These are phyloP conservation scores for Loxodonta africana DNA, from an alignment of 2,113 vertebrate species.

Conservation along the genomic window DNA sequence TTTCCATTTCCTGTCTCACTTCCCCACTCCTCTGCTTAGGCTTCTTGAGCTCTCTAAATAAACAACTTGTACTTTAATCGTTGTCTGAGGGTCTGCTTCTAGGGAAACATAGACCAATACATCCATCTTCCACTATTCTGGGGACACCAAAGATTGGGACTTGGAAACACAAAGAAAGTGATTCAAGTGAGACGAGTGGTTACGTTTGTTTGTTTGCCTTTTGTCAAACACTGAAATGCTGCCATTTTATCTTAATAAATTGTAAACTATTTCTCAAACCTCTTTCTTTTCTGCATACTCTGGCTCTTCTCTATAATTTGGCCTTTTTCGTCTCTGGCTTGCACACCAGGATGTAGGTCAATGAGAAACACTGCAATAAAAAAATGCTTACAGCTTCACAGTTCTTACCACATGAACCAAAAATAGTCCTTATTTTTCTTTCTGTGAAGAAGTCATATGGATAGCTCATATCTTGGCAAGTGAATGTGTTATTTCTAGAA, in stretches of 20 bases:
- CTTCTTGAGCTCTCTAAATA: constrained; percentile 26
- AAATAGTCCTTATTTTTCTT: not conserved
- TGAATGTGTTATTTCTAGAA: constrained; percentile 32
- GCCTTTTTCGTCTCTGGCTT: not conserved
- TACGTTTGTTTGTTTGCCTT: not conserved
- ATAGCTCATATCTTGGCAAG: not conserved
- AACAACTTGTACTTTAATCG: not conserved
- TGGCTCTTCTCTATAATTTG: not conserved
- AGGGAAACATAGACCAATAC: not conserved
- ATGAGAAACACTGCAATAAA: not conserved
- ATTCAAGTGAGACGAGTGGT: not conserved
- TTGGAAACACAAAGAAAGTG: not conserved
- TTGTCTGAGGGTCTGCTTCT: not conserved
- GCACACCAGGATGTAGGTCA: not conserved
- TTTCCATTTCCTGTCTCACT: not conserved
- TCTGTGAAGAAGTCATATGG: not conserved
- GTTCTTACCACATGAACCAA: not conserved
- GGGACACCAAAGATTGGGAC: not conserved
- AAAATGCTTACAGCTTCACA: not conserved
- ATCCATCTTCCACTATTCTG: not conserved
- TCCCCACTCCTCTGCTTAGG: not conserved
- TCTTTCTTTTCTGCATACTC: not conserved
- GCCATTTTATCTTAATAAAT: not conserved
- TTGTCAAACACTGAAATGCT: not conserved
- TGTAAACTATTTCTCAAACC: not conserved